Conservation (phyloP, 1,140 invertebrate genomes). For the Penaeus indicus region DNA sequence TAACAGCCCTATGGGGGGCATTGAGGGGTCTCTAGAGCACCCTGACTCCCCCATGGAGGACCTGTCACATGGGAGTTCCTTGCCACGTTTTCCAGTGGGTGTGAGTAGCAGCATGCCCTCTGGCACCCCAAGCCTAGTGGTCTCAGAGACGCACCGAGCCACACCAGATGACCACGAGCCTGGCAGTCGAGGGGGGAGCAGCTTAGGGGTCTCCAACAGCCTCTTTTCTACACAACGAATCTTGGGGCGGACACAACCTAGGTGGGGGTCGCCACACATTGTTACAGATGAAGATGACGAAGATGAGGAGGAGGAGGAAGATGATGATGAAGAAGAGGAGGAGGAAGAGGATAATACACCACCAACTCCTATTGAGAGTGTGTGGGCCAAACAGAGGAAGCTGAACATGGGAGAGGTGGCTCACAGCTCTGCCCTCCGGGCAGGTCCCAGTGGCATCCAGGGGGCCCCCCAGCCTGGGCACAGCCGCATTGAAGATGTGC, state of each 20-base stretch:
- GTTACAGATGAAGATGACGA: slow-evolving; percentile 39
- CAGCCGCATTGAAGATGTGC: slow-evolving; percentile 16
- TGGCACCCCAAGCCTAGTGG: slow-evolving; percentile 34
- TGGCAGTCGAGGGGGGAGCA: slow-evolving; percentile 4
- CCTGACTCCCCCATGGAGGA: slow-evolving; percentile 54
- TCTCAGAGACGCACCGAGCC: slow-evolving; percentile 30
- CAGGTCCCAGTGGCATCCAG: slow-evolving; percentile 40
- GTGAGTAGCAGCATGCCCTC: slow-evolving; percentile 49
- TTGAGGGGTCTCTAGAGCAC: slow-evolving; percentile 47
- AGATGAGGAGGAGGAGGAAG: not conserved
- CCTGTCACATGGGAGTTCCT: slow-evolving; percentile 37
- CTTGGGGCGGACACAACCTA: slow-evolving; percentile 13
- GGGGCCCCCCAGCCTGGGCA: slow-evolving; percentile 18
- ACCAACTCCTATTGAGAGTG: slow-evolving; percentile 29
- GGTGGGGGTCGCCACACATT: slow-evolving; percentile 19
- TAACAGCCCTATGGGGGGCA: slow-evolving; percentile 34
- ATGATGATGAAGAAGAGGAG: slow-evolving; percentile 2
- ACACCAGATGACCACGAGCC: slow-evolving; percentile 15
- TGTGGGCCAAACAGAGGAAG: slow-evolving; percentile 55
- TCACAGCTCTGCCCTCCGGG: slow-evolving; percentile 19
- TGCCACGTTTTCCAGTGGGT: slow-evolving; percentile 44
- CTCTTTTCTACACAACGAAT: slow-evolving; percentile 37
- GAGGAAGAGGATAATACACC: not conserved
- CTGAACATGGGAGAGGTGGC: slow-evolving; percentile 32
- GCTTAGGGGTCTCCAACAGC: slow-evolving; percentile 36